phyloP scores from a whole-genome alignment of 2,888 invertebrate species.

The Pristionchus entomophagus region DNA sequence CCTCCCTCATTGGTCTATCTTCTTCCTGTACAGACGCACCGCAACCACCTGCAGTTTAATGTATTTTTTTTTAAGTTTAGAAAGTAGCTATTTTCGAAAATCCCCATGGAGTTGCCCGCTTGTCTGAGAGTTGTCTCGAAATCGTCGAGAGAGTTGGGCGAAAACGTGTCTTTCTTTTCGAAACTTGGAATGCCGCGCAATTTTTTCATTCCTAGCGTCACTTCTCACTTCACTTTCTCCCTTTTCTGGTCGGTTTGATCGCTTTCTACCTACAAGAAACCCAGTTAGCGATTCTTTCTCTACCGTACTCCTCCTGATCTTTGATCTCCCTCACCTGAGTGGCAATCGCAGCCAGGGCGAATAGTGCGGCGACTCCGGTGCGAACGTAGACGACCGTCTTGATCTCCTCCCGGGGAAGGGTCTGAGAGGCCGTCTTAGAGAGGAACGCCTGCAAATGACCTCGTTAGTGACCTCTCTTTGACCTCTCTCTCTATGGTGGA shows the following conservation, averaged over 20 bases:
- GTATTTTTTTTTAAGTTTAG: too few relatives aligned
- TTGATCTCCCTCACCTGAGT: conserved; percentile 11
- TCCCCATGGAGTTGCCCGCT: not conserved
- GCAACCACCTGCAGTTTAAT: not conserved
- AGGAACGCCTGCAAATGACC: conserved; percentile 8
- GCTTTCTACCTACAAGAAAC: too few relatives aligned
- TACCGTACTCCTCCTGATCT: not conserved
- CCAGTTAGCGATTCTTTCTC: too few relatives aligned
- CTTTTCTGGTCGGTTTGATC: too few relatives aligned
- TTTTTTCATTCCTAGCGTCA: too few relatives aligned
- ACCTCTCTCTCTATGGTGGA: too few relatives aligned
- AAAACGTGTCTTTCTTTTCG: not conserved
- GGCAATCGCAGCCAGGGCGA: conserved; percentile 6
- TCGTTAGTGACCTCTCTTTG: too few relatives aligned
- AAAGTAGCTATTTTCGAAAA: too few relatives aligned
- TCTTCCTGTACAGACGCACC: not conserved
- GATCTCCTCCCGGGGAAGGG: conserved; percentile 20
- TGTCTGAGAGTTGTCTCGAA: not conserved
- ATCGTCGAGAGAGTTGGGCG: not conserved
- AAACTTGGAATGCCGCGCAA: not conserved
- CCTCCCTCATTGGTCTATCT: conserved; percentile 18
- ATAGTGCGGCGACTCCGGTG: conserved; percentile 3
- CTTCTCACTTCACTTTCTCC: too few relatives aligned
- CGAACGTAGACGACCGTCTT: conserved; percentile 16
- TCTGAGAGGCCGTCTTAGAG: not conserved